Conservation (phyloP, 2,888 invertebrate species). For the Magallana nippona region DNA sequence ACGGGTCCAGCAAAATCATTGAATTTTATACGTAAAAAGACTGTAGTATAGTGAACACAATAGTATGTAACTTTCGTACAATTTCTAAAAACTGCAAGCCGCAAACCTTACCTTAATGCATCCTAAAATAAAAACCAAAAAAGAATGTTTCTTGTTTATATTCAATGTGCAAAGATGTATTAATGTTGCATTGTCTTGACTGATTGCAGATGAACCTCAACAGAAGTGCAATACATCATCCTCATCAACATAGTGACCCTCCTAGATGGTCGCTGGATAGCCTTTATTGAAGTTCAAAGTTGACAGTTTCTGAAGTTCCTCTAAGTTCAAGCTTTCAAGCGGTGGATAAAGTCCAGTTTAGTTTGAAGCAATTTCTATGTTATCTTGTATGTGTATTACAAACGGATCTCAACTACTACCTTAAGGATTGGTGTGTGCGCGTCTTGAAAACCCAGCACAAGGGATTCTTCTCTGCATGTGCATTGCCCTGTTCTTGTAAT, state of each 20-base stretch:
- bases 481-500: neutral
- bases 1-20: too few relatives aligned
- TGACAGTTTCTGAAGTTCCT: constrained; percentile 15
- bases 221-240: constrained; percentile 33
- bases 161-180: too few relatives aligned
- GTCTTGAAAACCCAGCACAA: neutral
- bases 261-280: neutral
- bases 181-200: neutral
- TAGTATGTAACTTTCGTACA: too few relatives aligned
- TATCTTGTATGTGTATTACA: constrained; percentile 27
- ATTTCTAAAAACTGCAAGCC: too few relatives aligned
- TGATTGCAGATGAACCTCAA: constrained; percentile 24
- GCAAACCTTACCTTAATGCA: too few relatives aligned
- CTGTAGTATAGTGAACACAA: too few relatives aligned
- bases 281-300: neutral
- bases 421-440: neutral
- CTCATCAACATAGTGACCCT: neutral
- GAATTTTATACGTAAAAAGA: too few relatives aligned
- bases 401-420: neutral
- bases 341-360: constrained; percentile 9
- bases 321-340: neutral
- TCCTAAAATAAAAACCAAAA: too few relatives aligned
- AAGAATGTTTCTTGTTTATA: too few relatives aligned
- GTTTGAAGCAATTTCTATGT: neutral
- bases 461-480: neutral